These are phyloP conservation scores for Hoplias malabaricus DNA, from an alignment of 2,113 vertebrate species.

Conservation along the genomic window DNA sequence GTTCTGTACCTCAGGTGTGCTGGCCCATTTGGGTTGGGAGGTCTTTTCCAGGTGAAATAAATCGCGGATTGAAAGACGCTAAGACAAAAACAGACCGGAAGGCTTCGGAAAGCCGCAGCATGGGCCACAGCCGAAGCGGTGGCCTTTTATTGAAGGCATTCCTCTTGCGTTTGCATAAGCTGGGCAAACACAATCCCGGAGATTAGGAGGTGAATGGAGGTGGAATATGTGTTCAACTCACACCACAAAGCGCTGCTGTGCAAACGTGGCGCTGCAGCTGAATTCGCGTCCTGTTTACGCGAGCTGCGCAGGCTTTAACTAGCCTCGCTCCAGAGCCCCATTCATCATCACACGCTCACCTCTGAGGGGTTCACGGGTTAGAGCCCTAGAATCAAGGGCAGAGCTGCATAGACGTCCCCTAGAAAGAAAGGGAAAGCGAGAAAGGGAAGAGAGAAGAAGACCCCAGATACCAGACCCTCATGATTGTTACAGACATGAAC, in stretches of 20 bases:
- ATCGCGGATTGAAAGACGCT: no score
- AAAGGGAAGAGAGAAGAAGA: slow-evolving; percentile 8
- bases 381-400: slow-evolving; percentile 56
- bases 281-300: slow-evolving; percentile 51
- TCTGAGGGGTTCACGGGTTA: slow-evolving; percentile 53
- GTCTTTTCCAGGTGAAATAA: no score
- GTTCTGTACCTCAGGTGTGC: no score
- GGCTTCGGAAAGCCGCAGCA: slow-evolving; percentile 34
- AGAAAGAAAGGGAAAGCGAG: slow-evolving; percentile 54
- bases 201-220: slow-evolving; percentile 48
- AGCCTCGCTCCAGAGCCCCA: slow-evolving; percentile 46
- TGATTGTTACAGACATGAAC: slow-evolving; percentile 38
- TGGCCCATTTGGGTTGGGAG: no score
- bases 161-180: slow-evolving; percentile 44
- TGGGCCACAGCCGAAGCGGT: no score
- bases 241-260: slow-evolving; percentile 44
- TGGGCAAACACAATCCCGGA: slow-evolving; percentile 44
- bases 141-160: slow-evolving; percentile 38
- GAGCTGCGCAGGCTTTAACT: slow-evolving; percentile 46
- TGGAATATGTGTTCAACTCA: slow-evolving; percentile 59
- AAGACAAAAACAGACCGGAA: slow-evolving; percentile 10
- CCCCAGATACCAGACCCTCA: slow-evolving; percentile 37
- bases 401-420: slow-evolving; percentile 55
- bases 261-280: slow-evolving; percentile 53
- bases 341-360: slow-evolving; percentile 49